Evolutionary conservation across 1,140 invertebrate species (phyloP), one percentile per base, ranked within the genome.

Genomic region (Hyposmocoma kahamanoa): DNA sequence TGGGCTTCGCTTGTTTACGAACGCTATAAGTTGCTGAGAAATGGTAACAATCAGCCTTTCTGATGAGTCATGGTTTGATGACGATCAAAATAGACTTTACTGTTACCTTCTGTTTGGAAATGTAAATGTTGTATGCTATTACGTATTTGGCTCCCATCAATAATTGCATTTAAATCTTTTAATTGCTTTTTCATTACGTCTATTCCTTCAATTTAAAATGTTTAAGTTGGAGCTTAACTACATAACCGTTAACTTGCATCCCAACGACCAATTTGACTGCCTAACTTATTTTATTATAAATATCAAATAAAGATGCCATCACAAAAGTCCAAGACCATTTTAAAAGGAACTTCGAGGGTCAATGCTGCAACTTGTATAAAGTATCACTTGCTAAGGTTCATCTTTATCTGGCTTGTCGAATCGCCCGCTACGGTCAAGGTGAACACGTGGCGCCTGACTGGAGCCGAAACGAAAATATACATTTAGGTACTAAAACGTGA

Each of bases 401-500:
- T 32, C 50, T 48, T 71, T 71, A 44, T 56, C 58, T 64, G 58
- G 68, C 72, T 62, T 58, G 30, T 66, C 63, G 56, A 50, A 59
- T 42, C 57, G 49, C 56, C 57, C 63, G 54, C 61, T 53, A 42
- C 63, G 72, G 79, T 79, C 79, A 83, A 83, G 76, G 79, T 73
- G 64, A 74, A 46, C 44, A 43, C 51, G n/a, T n/a, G 65, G 70
- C 76, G 73, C 68, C 73, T 59, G 59, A 46, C 52, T 48, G 56
- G 59, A 63, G 65, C 68, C 53, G 59, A 28, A 38, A 52, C 50
- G 54, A 70, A 78, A 74, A 73, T 72, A 82, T 74, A 79, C 47
- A 41, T 61, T 21, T 10, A 6, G 24, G 6, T 41, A 28, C 44
- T 43, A 53, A 64, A 66, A 64, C 52, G 48, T 68, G 51, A 68